Evolutionary conservation across 2,797 vertebrate species (phyloP).

Genomic region (Coilia nasus): DNA sequence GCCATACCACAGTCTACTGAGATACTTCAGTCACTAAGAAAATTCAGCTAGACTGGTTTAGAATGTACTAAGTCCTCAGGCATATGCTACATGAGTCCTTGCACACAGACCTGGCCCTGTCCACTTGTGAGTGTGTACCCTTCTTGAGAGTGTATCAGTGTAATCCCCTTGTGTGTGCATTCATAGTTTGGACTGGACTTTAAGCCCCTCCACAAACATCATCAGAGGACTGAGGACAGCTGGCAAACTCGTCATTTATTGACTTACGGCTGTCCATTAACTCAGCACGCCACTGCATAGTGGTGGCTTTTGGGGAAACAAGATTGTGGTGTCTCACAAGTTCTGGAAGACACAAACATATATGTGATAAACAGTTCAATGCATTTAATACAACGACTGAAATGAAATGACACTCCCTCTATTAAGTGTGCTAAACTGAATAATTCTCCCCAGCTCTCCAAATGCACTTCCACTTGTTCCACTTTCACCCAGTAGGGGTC

Average conservation of each 20-base stretch:
- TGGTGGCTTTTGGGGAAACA: neutral
- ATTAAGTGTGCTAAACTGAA: neutral
- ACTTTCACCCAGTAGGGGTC: constrained; percentile 3
- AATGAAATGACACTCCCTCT: neutral
- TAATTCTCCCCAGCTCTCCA: neutral
- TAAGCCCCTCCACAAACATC: constrained; percentile 40
- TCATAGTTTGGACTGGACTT: constrained; percentile 34
- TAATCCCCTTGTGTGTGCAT: constrained; percentile 23
- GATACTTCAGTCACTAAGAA: too few relatives aligned
- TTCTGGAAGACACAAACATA: neutral
- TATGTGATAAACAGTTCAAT: neutral
- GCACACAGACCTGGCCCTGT: neutral
- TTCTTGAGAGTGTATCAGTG: constrained; percentile 2
- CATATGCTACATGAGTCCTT: neutral
- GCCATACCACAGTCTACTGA: too few relatives aligned
- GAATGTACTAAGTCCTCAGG: too few relatives aligned
- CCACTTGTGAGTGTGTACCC: constrained; percentile 27
- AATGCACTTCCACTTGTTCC: neutral
- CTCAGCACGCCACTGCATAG: constrained; percentile 25
- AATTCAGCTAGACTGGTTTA: too few relatives aligned
- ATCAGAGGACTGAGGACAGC: constrained; percentile 10
- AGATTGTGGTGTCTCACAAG: neutral
- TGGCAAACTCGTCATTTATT: constrained; percentile 24
- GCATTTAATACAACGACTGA: neutral
- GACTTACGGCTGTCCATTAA: constrained; percentile 33